Conservation (phyloP, 2,113 vertebrate species). For the Neolamprologus hecqui region DNA sequence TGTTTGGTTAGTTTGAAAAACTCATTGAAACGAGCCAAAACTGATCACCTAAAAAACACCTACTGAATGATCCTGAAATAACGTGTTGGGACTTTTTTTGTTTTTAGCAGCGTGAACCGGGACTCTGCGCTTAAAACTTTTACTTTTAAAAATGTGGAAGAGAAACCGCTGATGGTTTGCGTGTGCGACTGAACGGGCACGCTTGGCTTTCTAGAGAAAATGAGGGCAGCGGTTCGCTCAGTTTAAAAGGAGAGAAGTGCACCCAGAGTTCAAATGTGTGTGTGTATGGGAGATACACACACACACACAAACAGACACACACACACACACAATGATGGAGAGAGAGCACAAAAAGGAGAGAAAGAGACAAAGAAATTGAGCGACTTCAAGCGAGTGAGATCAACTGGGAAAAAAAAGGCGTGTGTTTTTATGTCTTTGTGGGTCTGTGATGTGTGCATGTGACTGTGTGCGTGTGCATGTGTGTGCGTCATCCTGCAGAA, state of each 20-base stretch:
- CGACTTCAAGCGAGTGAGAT: neutral
- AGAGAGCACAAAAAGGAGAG: neutral
- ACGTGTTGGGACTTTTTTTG: neutral
- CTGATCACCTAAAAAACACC: neutral
- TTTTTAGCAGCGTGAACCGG: neutral
- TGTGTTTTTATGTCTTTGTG: neutral
- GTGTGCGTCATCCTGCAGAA: conserved; percentile 1
- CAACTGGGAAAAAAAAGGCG: neutral
- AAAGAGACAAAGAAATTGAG: neutral
- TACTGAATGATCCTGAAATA: neutral
- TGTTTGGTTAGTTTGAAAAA: neutral
- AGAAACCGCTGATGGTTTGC: neutral
- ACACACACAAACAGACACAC: neutral
- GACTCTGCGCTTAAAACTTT: neutral
- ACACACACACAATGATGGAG: neutral
- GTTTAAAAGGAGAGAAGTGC: neutral
- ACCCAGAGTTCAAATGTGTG: conserved; percentile 13
- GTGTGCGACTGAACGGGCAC: neutral
- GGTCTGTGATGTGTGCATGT: neutral
- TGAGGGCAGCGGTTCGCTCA: neutral
- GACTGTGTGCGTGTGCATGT: neutral
- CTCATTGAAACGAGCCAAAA: neutral
- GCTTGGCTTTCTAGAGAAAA: neutral
- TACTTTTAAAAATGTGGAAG: neutral
- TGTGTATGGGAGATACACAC: neutral